phyloP scores from a whole-genome alignment of 2,113 vertebrate genomes.

The Python bivittatus region DNA sequence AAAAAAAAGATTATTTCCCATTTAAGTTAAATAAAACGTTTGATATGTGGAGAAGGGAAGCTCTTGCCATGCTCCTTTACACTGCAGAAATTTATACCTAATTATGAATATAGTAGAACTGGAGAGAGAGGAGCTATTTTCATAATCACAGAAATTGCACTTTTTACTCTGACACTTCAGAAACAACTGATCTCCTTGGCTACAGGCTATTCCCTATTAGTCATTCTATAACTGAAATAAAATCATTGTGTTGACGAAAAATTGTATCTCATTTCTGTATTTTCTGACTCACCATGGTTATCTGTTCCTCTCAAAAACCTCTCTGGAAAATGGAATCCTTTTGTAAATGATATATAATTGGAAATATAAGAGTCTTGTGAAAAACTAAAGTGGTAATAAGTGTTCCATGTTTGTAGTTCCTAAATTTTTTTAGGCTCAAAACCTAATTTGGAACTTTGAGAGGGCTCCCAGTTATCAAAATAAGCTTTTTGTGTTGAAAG shows the following conservation, averaged over 20 bases:
- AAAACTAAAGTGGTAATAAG: neutral
- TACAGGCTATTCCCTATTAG: neutral
- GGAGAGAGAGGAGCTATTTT: too few species aligned
- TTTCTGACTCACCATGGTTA: neutral
- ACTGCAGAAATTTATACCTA: neutral
- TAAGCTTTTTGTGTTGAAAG: neutral
- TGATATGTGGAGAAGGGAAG: neutral
- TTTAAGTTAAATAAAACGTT: neutral
- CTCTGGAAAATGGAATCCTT: neutral
- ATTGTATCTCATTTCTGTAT: neutral
- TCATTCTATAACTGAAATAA: neutral
- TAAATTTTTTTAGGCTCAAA: neutral
- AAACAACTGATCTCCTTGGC: neutral
- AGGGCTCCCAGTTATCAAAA: too few species aligned
- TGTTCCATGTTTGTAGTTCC: neutral
- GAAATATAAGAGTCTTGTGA: neutral
- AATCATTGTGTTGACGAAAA: neutral
- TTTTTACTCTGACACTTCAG: neutral
- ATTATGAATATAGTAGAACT: too few species aligned
- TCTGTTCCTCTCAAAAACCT: neutral
- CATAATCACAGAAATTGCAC: too few species aligned
- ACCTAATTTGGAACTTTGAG: neutral
- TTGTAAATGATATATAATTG: too few species aligned
- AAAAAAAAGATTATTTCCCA: neutral
- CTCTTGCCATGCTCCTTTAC: neutral